phyloP scores from a whole-genome alignment of 2,888 invertebrate species.

The Drosophila falleni region DNA sequence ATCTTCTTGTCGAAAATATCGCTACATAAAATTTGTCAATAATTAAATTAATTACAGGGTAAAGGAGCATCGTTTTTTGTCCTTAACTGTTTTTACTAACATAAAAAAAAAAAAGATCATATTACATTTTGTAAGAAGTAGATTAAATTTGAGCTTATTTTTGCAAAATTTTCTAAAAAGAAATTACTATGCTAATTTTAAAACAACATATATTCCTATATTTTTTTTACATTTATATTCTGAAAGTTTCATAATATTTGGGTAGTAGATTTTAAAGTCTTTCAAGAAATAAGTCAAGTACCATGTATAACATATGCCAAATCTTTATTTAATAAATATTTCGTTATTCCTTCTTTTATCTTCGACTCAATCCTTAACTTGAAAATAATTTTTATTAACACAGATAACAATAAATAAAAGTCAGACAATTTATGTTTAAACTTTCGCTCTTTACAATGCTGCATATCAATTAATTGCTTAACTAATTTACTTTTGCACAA shows the following conservation, averaged over 20 bases:
- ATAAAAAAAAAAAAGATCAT: no score
- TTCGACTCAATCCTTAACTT: not conserved
- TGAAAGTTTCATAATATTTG: not conserved
- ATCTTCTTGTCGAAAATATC: not conserved
- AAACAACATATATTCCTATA: not conserved
- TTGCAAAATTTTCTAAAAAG: no score
- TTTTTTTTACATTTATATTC: not conserved
- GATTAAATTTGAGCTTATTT: no score
- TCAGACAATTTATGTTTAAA: slow-evolving; percentile 7
- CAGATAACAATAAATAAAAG: slow-evolving; percentile 5
- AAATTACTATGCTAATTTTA: no score
- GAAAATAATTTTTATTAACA: not conserved
- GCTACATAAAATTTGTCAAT: no score
- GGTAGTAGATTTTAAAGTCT: not conserved
- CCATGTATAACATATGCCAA: not conserved
- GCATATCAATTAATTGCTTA: slow-evolving; percentile 40
- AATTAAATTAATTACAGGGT: no score
- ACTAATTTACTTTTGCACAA: slow-evolving; percentile 5
- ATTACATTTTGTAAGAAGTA: no score
- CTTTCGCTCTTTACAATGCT: slow-evolving; percentile 24
- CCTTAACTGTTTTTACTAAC: no score
- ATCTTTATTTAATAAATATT: not conserved
- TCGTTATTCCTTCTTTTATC: not conserved
- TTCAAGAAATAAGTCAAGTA: not conserved
- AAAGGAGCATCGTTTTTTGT: no score